Conservation (phyloP, 2,888 invertebrate species). For the Ernsta delagoae region DNA sequence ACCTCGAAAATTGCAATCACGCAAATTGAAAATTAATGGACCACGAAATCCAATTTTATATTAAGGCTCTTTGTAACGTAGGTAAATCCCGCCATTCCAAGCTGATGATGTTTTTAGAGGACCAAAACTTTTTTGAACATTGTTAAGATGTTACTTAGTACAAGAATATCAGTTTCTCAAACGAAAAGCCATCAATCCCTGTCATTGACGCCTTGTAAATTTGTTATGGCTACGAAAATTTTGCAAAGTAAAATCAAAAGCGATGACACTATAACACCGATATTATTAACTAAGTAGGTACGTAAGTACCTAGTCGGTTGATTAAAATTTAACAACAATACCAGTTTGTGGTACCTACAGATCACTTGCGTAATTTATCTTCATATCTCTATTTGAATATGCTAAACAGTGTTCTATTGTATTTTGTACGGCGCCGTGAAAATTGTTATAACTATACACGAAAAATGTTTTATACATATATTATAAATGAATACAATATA, state of each 20-base stretch:
- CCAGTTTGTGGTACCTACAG: neutral
- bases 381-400: neutral
- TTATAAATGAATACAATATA: too few relatives aligned
- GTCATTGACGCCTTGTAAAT: conserved; percentile 15
- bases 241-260: neutral
- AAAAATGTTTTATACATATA: too few relatives aligned
- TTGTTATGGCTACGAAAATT: conserved; percentile 7
- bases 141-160: conserved; percentile 23
- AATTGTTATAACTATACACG: too few relatives aligned
- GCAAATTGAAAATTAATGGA: conserved; percentile 84
- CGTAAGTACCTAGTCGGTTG: neutral
- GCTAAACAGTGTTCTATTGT: too few relatives aligned
- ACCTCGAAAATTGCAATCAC: conserved; percentile 84
- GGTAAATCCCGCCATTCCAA: conserved; percentile 49
- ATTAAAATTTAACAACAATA: neutral
- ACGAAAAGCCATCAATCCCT: conserved; percentile 21
- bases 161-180: conserved; percentile 14
- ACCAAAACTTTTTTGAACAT: conserved; percentile 35
- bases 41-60: conserved; percentile 83
- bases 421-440: too few relatives aligned
- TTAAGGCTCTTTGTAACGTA: conserved; percentile 70
- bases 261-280: neutral
- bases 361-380: neutral
- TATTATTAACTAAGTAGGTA: neutral
- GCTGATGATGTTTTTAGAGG: conserved; percentile 42